These are phyloP conservation scores for Mythimna loreyi DNA, from an alignment of 2,888 invertebrate species.

Conservation along the genomic window DNA sequence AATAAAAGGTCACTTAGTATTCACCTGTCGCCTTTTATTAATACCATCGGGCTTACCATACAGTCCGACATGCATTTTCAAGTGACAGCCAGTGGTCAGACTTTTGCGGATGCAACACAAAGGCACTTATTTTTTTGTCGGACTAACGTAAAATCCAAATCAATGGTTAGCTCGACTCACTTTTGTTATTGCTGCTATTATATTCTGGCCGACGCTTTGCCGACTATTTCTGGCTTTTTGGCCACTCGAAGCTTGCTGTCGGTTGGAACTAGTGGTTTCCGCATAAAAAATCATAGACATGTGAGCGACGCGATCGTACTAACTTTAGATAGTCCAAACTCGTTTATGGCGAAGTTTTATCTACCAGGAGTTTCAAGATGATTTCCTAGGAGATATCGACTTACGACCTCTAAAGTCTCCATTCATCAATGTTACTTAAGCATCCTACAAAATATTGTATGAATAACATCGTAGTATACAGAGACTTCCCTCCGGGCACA, in stretches of 20 bases:
- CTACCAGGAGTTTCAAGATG: conserved; percentile 24
- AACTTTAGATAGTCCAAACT: conserved; percentile 26
- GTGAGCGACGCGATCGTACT: conserved; percentile 67
- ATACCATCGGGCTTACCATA: conserved; percentile 78
- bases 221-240: conserved; percentile 76
- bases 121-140: conserved; percentile 83
- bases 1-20: conserved; percentile 84
- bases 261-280: conserved; percentile 72
- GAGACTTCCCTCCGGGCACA: conserved; percentile 58
- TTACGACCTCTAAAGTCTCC: conserved; percentile 35
- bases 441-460: conserved; percentile 35
- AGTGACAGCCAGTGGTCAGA: conserved; percentile 82
- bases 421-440: conserved; percentile 57
- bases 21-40: conserved; percentile 83
- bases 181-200: conserved; percentile 88
- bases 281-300: conserved; percentile 78
- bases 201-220: conserved; percentile 76
- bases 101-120: conserved; percentile 84
- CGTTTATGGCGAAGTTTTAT: conserved; percentile 27
- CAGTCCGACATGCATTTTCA: conserved; percentile 75
- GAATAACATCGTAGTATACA: conserved; percentile 38
- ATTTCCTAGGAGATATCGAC: conserved; percentile 59
- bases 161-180: conserved; percentile 88
- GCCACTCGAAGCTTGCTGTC: conserved; percentile 65
- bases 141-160: conserved; percentile 86